Evolutionary conservation across 2,888 invertebrate genomes (phyloP), one percentile per base, ranked within the genome.

Genomic region (Melitaea athalia): DNA sequence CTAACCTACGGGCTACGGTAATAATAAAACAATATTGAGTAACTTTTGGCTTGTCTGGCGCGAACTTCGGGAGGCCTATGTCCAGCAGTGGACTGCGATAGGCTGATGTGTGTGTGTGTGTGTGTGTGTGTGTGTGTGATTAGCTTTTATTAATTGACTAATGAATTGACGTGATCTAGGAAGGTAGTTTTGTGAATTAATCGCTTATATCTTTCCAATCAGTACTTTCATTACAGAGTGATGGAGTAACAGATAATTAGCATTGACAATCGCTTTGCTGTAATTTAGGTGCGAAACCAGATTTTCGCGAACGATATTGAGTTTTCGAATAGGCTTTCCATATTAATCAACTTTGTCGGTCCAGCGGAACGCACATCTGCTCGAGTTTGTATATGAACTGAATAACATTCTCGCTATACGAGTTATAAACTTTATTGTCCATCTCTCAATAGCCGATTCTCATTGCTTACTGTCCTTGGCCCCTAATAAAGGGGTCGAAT

Each of bases 361-460:
- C 42, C 63, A 67, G n/a, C 60, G 15, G 31, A 57, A 50, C 15
- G 33, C 64, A 12, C 61, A 64, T 70, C 50, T 64, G 70, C 60
- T 45, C 6, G 24, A 15, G 15, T 59, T 57, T 43, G 63, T 69
- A 63, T 69, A 67, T 68, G 64, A 71, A 74, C 68, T 68, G 64
- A 71, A 71, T 67, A 68, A 69, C 64, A 69, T 64, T 70, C 62
- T 59, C 59, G 59, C 70, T 70, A 69, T 74, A 59, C 60, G 67
- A 59, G 53, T 68, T 50, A 70, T 74, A 74, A 68, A 73, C 73
- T 74, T 71, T 67, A 74, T 59, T 67, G 70, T 69, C 73, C 71
- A 69, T 74, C 71, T 68, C 71, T 74, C 63, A 70, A 67, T 71
- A 68, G 71, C 45, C 68, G 61, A 68, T 71, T 64, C 71, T 69